Evolutionary conservation across 2,113 vertebrate species (phyloP).

Genomic region (pig (Sus scrofa)): T2T-Sscrofa CM000830.6:8850001-8850500

Average conservation of each 20-base stretch:
- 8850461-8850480: too few relatives aligned
- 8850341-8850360: too few relatives aligned
- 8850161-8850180: neutral
- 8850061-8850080: neutral
- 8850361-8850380: fast-evolving
- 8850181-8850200: neutral
- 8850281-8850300: neutral
- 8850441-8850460: neutral
- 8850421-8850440: neutral
- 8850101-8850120: neutral
- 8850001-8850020: neutral
- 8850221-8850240: neutral
- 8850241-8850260: neutral
- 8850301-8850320: neutral
- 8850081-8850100: too few relatives aligned
- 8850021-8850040: neutral
- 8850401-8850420: fast-evolving
- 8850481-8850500: neutral
- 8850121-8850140: too few relatives aligned
- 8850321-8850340: neutral
- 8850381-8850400: fast-evolving
- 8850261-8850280: neutral
- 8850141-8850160: neutral
- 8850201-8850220: neutral
- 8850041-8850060: neutral